Percentiles rank a stretch among this genome's conserved stretches.
phyloP scores from a whole-genome alignment of 1,140 invertebrate species.

The Habropoda laboriosa region DNA sequence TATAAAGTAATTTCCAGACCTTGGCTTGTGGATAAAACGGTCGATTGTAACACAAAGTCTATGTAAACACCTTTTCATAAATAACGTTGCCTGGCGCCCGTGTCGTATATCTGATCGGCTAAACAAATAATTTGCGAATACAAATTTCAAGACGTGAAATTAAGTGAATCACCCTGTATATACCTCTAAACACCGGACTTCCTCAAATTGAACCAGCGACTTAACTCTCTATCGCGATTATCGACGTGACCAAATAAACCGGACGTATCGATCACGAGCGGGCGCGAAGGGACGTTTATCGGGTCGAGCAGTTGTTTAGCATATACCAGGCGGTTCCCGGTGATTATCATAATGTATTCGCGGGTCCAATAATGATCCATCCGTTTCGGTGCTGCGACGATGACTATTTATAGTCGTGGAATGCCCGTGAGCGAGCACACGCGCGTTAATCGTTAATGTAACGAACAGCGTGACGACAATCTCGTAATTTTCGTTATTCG shows the following conservation, averaged over 20 bases:
- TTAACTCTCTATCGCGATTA: slow-evolving; percentile 7
- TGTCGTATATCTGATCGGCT: no score
- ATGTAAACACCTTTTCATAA: no score
- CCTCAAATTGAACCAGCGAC: background rate
- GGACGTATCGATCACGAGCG: slow-evolving; percentile 1
- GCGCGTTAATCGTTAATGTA: slow-evolving; percentile 35
- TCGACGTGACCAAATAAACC: background rate
- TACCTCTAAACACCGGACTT: background rate
- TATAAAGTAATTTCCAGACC: no score
- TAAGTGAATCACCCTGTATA: no score
- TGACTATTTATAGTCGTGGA: slow-evolving; percentile 28
- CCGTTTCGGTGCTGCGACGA: background rate
- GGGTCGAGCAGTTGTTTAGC: slow-evolving; percentile 33
- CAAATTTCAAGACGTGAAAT: no score
- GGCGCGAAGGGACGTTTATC: slow-evolving; percentile 14
- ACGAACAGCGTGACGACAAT: slow-evolving; percentile 44
- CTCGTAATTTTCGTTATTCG: slow-evolving; percentile 40
- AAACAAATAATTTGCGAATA: no score
- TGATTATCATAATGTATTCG: slow-evolving; percentile 43
- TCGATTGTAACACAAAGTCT: no score
- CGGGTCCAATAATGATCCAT: slow-evolving; percentile 30
- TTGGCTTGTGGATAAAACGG: no score
- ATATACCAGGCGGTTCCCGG: slow-evolving; percentile 22
- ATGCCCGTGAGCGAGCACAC: no score
- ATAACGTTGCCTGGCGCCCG: no score